Evolutionary conservation across 1,140 invertebrate genomes (phyloP).

Genomic region (Ceratosolen solmsi): DNA sequence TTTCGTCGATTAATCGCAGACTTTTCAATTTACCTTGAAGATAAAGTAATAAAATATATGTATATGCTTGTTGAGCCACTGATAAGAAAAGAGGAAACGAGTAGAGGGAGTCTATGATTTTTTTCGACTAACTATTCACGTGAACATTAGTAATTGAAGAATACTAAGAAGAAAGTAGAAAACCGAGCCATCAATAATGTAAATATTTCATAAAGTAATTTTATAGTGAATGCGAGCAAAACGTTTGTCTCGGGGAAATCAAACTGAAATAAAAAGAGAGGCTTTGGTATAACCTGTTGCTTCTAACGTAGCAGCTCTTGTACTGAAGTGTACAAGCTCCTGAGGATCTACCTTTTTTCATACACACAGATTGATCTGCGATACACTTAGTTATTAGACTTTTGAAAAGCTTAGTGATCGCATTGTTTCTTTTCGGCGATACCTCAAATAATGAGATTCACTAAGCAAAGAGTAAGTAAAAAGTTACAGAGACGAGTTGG

Average conservation of each 20-base stretch:
- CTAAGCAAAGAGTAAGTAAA: too few species aligned
- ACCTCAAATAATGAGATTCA: too few species aligned
- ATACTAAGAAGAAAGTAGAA: too few species aligned
- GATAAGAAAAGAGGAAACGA: background rate
- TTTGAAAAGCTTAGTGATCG: too few species aligned
- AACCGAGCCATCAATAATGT: too few species aligned
- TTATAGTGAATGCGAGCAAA: too few species aligned
- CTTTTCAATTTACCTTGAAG: background rate
- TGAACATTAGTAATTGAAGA: background rate
- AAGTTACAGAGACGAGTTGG: background rate
- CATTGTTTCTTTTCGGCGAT: too few species aligned
- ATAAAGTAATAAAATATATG: background rate
- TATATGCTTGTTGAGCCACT: background rate
- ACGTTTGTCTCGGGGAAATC: background rate
- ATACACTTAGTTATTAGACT: too few species aligned
- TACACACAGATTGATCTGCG: too few species aligned
- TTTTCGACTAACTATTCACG: too few species aligned
- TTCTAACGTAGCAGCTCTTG: conserved; percentile 49
- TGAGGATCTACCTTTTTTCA: conserved; percentile 33
- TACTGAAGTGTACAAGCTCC: conserved; percentile 44
- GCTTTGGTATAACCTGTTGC: conserved; percentile 60
- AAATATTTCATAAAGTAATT: too few species aligned
- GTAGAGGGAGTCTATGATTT: background rate
- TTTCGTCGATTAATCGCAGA: background rate
- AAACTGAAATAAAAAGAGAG: background rate